Evolutionary conservation across 2,888 invertebrate genomes (phyloP).

Genomic region (Hofmannophila pseudospretella): DNA sequence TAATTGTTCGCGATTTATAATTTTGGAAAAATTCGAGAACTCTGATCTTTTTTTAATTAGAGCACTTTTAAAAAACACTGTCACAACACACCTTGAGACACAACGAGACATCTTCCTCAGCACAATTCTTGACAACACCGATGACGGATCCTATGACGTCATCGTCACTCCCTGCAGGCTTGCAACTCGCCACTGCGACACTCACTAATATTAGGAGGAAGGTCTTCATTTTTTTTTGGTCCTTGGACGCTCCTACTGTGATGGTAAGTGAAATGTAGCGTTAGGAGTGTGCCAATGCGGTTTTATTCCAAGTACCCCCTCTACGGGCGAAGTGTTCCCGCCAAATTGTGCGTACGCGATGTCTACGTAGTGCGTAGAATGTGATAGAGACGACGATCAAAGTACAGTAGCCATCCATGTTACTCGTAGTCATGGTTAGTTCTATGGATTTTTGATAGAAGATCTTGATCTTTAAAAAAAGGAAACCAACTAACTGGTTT

Average conservation of each 20-base stretch:
- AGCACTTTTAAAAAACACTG: slow-evolving; percentile 18
- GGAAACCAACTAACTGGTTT: too few species aligned
- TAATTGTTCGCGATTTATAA: too few species aligned
- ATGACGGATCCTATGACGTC: slow-evolving; percentile 79
- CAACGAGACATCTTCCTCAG: slow-evolving; percentile 81
- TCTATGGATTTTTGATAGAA: too few species aligned
- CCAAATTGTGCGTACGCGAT: slow-evolving; percentile 23
- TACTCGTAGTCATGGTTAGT: too few species aligned
- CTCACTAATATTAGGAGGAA: slow-evolving; percentile 67
- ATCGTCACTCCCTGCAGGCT: slow-evolving; percentile 73
- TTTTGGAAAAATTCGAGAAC: too few species aligned
- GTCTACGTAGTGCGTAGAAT: slow-evolving; percentile 20
- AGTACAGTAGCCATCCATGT: too few species aligned
- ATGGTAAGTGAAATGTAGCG: slow-evolving; percentile 60
- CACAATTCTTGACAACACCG: slow-evolving; percentile 83
- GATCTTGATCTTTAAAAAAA: too few species aligned
- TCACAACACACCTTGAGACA: slow-evolving; percentile 84
- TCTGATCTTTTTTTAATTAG: too few species aligned
- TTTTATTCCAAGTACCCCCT: slow-evolving; percentile 68
- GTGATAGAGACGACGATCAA: slow-evolving; percentile 28
- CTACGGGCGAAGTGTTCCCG: slow-evolving; percentile 29
- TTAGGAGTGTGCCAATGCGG: slow-evolving; percentile 47
- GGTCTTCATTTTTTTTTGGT: slow-evolving; percentile 54
- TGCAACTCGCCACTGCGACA: slow-evolving; percentile 64
- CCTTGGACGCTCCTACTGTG: slow-evolving; percentile 11